phyloP scores from a whole-genome alignment of 1,140 invertebrate genomes.

The Cotesia glomerata region DNA sequence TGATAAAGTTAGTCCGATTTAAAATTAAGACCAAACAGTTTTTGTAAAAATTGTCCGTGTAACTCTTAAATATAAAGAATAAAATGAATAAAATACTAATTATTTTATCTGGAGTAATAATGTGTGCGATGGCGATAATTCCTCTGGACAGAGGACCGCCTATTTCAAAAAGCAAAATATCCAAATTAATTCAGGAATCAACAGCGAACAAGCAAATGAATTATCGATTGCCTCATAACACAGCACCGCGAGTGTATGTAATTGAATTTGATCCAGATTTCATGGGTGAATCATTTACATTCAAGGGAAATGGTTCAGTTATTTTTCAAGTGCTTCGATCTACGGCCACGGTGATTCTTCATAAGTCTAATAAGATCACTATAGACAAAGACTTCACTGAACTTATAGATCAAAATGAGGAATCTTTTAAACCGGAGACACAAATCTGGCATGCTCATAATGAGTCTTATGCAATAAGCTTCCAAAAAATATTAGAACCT shows the following conservation, averaged over 20 bases:
- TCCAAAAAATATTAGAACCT: slow-evolving; percentile 9
- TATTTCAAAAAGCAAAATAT: background rate
- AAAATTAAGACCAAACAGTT: too few species aligned
- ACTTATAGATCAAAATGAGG: slow-evolving; percentile 13
- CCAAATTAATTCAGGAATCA: background rate
- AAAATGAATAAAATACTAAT: background rate
- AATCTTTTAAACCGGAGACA: background rate
- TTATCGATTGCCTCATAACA: slow-evolving; percentile 28
- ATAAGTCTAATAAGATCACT: slow-evolving; percentile 9
- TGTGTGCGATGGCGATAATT: background rate
- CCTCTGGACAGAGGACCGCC: background rate
- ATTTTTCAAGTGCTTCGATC: slow-evolving; percentile 20
- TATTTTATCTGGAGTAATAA: background rate
- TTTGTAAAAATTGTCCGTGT: too few species aligned
- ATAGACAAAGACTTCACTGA: slow-evolving; percentile 24
- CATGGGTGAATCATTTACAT: slow-evolving; percentile 28
- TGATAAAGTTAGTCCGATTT: too few species aligned
- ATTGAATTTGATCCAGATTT: slow-evolving; percentile 30
- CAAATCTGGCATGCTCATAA: slow-evolving; percentile 2
- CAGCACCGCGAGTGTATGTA: slow-evolving; percentile 24
- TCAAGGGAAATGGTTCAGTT: slow-evolving; percentile 27
- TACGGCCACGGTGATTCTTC: slow-evolving; percentile 24
- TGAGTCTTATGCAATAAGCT: slow-evolving; percentile 22
- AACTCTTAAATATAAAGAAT: background rate
- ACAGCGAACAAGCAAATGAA: background rate